Base-by-base conservation (phyloP, 2,113 vertebrate genomes). In the Heteronetta atricapilla region DNA sequence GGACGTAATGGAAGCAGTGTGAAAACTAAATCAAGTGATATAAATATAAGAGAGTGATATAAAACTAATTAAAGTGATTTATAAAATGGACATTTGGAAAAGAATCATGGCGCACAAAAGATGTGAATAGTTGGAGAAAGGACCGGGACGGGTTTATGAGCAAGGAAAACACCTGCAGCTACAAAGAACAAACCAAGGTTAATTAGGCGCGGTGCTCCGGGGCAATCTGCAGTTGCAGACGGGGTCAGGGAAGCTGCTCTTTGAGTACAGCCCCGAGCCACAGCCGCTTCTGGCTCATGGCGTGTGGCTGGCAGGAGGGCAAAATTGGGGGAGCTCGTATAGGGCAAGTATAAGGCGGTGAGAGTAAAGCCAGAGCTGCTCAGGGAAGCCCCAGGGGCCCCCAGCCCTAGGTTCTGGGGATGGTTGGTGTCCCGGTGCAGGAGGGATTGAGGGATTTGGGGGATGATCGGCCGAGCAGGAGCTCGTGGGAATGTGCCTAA, bases 61-160 rank as follows among this genome's bases (percentile, higher is more conserved):
- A 85, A 92, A 96, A 56, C 86, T 76, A 94, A 96, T 96, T 93
- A 93, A 89, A 94, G 80, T 93, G 91, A 95, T 94, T 96, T 93
- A 93, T 87, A 93, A 94, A 95, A 93, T 29, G 93, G 96, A 81
- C 89, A 52, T 90, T 87, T 93, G 0, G 0, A 59, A 83, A 89
- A 80, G 83, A 96, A 85, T 81, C 78, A 50, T 1, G 0, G 53
- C 72, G 55, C 53, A 19, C 23, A 5, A 75, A 81, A 40, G 72
- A 83, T 33, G 67, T 60, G 64, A 81, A 28, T 9, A 82, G 77
- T 33, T 50, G 52, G 38, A 72, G 18, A 73, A 26, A 64, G 52
- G 21, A 62, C 13, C 13, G 44, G 67, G 60, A 56, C 40, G 19
- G 29, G 73, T 80, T 94, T 79, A 64, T 7, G 69, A 89, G 88